Percentiles rank a stretch among this genome's conserved stretches.
Evolutionary conservation across 2,113 vertebrate species (phyloP).

Genomic region (Trogon surrucura): DNA sequence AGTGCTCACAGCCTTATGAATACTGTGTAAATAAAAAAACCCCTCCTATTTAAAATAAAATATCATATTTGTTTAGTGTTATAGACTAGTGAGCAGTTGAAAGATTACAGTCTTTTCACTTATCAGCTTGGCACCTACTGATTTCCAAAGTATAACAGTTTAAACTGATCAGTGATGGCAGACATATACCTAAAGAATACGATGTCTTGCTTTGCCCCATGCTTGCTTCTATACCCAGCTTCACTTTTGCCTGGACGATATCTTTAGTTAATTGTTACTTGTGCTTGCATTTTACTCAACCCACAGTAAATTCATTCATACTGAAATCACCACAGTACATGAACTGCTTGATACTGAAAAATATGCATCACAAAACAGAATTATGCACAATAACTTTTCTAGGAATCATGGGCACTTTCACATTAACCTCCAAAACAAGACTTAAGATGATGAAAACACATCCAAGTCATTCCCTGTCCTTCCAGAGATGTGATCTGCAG

Average conservation of each 20-base stretch:
- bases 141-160: not conserved
- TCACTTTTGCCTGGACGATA: not conserved
- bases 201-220: not conserved
- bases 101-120: not conserved
- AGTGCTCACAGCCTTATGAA: not conserved
- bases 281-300: not conserved
- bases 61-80: not conserved
- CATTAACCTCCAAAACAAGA: not conserved
- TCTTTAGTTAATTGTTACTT: not conserved
- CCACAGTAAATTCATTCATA: not conserved
- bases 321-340: not conserved
- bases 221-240: not conserved
- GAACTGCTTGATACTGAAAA: not conserved
- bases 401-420: not conserved
- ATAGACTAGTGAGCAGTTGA: not conserved
- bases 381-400: not conserved
- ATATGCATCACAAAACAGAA: not conserved
- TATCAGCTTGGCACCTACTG: not conserved
- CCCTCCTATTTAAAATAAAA: not conserved
- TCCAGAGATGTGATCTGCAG: not conserved
- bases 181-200: not conserved
- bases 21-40: not conserved
- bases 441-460: not conserved
- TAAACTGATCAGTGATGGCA: not conserved
- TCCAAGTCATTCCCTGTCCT: not conserved